Conservation (phyloP, 2,113 vertebrate genomes). For the Prionailurus viverrinus region DNA sequence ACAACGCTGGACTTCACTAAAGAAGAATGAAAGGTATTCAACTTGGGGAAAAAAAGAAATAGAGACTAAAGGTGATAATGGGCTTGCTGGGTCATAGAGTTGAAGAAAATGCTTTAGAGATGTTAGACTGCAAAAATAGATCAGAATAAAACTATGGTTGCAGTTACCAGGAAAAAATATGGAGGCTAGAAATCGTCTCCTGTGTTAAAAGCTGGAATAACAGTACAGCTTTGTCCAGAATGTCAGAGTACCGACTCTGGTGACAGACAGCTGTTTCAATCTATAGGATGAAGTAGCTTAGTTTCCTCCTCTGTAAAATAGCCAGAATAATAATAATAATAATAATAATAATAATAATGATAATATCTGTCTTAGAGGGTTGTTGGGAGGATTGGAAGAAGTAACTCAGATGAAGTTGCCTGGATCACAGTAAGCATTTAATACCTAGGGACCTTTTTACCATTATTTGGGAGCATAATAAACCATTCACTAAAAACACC, state of each 20-base stretch:
- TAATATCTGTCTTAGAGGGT: not conserved
- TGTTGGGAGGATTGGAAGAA: not conserved
- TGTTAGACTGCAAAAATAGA: constrained; percentile 19
- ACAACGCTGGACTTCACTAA: constrained; percentile 13
- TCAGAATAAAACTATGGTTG: constrained; percentile 30
- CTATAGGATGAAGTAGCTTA: not conserved
- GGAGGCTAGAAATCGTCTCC: not conserved
- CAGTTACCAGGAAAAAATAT: not conserved
- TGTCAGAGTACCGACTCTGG: not conserved
- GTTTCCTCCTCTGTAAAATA: constrained; percentile 15
- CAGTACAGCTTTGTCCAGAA: too few relatives aligned
- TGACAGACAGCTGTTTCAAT: not conserved
- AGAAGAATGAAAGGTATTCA: not conserved
- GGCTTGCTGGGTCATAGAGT: not conserved
- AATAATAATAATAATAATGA: constrained; percentile 25
- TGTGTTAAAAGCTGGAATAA: not conserved
- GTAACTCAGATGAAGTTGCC: not conserved
- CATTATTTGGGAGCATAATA: not conserved
- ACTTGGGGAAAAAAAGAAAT: constrained; percentile 41
- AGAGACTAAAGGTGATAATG: not conserved
- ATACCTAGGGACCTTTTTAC: not conserved
- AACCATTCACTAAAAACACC: not conserved
- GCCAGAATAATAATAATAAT: not conserved
- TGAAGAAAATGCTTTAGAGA: constrained; percentile 31
- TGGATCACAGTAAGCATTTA: not conserved